Evolutionary conservation across 2,113 vertebrate genomes (phyloP), one percentile per base, ranked within the genome.

Genomic region (Burhinus oedicnemus): DNA sequence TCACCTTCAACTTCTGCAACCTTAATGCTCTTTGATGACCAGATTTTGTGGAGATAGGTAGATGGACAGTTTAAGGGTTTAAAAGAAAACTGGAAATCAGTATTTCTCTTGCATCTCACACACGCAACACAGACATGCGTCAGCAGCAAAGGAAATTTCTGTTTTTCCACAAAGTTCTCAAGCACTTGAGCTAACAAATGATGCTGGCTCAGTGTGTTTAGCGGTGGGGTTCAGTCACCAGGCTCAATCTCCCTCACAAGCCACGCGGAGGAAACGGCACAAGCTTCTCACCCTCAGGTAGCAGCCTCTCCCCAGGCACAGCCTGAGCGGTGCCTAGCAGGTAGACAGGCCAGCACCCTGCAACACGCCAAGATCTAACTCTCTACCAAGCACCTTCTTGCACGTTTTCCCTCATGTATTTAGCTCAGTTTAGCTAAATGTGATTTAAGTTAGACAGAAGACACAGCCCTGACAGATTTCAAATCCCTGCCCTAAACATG

Each of bases 261-360:
- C 30, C 52, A 1, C 0, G 1, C 0, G 15, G 30, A 66, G 34
- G 42, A 22, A 81, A 36, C 0, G 4, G 54, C 72, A 51, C 3
- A 2, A 36, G 20, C 14, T 51, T 44, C 64, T 64, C 38, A 10
- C 51, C 38, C 42, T 26, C 11, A 25, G 51, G 45, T 36, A 25
- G 51, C 30, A 17, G 47, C 11, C 55, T 26, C 27, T 34, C 14
- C 45, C 44, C 29, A 9, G 36, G 44, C 57, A 32, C 54, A 58
- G 47, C 47, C 60, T 6, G 29, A 36, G 32, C 6, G 0, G 9
- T 10, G 57, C 76, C 47, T 27, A 8, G 30, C 23, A 49, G 12
- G 44, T 2, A 15, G 5, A 15, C 2, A 2, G 15, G 49, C 40
- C 40, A 40, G 40, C 11, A 11, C 40, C 40, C 40, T 40, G 40